Conservation (phyloP, 92 coral and sea anemone species). For the Actinostola sp. region DNA sequence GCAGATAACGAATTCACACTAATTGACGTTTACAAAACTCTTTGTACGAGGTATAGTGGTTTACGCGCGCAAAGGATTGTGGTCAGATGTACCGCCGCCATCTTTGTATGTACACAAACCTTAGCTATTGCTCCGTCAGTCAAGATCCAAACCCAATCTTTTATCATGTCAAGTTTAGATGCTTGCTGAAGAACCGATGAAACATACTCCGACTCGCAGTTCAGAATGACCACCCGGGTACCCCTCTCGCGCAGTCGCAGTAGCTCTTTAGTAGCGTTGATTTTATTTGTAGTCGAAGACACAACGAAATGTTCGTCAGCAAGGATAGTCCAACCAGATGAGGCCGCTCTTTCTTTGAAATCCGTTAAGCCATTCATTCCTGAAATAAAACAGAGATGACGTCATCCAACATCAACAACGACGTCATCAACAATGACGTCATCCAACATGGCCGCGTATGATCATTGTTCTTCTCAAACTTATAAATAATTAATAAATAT, state of each 20-base stretch:
- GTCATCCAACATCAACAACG: neutral
- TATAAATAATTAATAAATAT: too few relatives aligned
- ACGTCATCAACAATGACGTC: neutral
- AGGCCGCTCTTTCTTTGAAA: constrained; percentile 45
- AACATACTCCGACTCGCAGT: constrained; percentile 59
- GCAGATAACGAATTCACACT: too few relatives aligned
- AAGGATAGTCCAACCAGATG: constrained; percentile 47
- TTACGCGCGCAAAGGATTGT: too few relatives aligned
- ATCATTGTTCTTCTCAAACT: too few relatives aligned
- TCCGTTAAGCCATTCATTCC: constrained; percentile 68
- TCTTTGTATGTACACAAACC: constrained; percentile 39
- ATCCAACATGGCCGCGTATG: neutral
- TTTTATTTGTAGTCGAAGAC: constrained; percentile 22
- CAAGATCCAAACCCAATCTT: constrained; percentile 80
- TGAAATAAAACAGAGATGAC: too few relatives aligned
- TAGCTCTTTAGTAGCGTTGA: constrained; percentile 72
- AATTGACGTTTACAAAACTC: too few relatives aligned
- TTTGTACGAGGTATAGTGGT: too few relatives aligned
- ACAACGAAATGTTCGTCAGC: constrained; percentile 68
- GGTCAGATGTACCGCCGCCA: too few relatives aligned
- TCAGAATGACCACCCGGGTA: constrained; percentile 72
- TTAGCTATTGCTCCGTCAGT: constrained; percentile 64
- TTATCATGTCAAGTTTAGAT: constrained; percentile 59
- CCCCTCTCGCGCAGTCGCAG: constrained; percentile 74
- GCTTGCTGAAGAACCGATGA: constrained; percentile 70